Percentiles rank a stretch among this genome's conserved stretches.
Conservation (phyloP, 2,113 vertebrate genomes). For the Philantomba maxwellii region DNA sequence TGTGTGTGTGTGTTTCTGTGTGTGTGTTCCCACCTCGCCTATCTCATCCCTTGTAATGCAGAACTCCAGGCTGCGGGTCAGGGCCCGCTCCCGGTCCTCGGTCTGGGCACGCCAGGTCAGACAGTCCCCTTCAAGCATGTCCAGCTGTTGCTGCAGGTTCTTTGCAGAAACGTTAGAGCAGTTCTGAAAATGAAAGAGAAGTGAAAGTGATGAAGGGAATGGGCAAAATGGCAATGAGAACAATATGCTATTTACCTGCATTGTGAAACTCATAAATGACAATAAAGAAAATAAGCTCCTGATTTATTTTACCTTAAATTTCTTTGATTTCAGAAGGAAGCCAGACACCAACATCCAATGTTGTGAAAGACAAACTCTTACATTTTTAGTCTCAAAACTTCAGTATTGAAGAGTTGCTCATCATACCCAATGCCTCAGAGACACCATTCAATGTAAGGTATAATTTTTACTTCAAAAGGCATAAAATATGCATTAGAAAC, state of each 20-base stretch:
- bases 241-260: not conserved
- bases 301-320: slow-evolving; percentile 17
- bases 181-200: slow-evolving; percentile 73
- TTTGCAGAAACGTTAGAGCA: slow-evolving; percentile 79
- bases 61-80: slow-evolving; percentile 72
- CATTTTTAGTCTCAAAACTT: slow-evolving; percentile 17
- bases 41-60: slow-evolving; percentile 80
- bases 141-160: slow-evolving; percentile 81
- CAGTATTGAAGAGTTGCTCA: slow-evolving; percentile 34
- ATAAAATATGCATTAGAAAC: slow-evolving; percentile 66
- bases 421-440: slow-evolving; percentile 31
- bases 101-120: slow-evolving; percentile 74
- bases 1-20: too few species aligned
- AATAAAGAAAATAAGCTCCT: not conserved
- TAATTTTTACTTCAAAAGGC: slow-evolving; percentile 70
- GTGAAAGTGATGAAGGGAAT: not conserved
- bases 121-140: slow-evolving; percentile 76
- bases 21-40: slow-evolving; percentile 78
- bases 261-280: not conserved
- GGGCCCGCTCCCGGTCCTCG: slow-evolving; percentile 67
- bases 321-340: slow-evolving; percentile 36
- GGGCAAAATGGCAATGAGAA: not conserved
- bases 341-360: slow-evolving; percentile 1
- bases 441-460: slow-evolving; percentile 50
- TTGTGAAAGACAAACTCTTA: not conserved